phyloP scores from a whole-genome alignment of 1,140 invertebrate genomes.

The Protaetia brevitarsis region DNA sequence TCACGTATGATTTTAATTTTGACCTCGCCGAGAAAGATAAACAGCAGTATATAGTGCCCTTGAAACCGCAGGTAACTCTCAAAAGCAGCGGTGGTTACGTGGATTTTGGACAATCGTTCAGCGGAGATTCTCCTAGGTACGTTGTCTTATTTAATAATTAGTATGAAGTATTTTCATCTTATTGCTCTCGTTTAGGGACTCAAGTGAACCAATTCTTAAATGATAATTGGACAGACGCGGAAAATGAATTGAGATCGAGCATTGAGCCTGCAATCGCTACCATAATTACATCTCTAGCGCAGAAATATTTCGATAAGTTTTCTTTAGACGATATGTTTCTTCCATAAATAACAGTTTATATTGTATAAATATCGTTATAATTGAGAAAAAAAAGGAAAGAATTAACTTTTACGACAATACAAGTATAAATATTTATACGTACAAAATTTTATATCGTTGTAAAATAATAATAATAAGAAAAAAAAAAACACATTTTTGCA shows the following conservation, averaged over 20 bases:
- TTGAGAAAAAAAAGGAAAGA: too few species aligned
- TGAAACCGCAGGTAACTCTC: not conserved
- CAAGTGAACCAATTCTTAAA: conserved; percentile 1
- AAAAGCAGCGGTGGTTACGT: not conserved
- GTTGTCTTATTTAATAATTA: not conserved
- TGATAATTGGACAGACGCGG: conserved; percentile 1
- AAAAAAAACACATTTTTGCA: too few species aligned
- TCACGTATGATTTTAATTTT: not conserved
- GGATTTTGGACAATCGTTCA: not conserved
- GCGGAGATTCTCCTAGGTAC: not conserved
- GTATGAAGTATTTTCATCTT: not conserved
- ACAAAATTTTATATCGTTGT: not conserved
- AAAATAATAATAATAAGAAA: too few species aligned
- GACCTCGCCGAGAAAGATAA: not conserved
- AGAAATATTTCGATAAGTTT: not conserved
- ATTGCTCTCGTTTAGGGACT: not conserved
- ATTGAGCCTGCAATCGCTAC: not conserved
- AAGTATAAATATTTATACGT: not conserved
- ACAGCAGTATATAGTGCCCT: not conserved
- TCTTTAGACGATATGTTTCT: not conserved
- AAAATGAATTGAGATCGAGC: not conserved
- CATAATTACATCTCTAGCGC: not conserved
- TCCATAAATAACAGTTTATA: not conserved
- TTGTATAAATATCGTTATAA: not conserved
- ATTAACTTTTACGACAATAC: not conserved